A percentile compares a stretch with the other conserved stretches of the same genome.
Evolutionary conservation across 2,113 vertebrate genomes (phyloP).

Genomic region (Antidorcas marsupialis): DNA sequence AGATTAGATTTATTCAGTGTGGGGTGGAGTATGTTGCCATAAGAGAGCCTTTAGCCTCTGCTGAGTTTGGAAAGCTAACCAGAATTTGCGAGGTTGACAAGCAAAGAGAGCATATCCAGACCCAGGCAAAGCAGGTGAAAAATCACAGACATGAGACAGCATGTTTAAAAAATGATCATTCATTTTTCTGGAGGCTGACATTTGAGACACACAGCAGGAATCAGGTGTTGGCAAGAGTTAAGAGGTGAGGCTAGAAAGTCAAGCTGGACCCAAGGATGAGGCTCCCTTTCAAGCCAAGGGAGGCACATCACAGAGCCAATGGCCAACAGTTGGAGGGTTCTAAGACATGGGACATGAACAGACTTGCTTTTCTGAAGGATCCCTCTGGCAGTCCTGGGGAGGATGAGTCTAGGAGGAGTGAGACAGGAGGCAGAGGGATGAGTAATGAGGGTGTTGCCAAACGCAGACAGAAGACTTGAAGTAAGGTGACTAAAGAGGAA

Average conservation of each 20-base stretch:
- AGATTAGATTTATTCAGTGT: background rate
- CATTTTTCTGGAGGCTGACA: background rate
- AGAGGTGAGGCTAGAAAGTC: background rate
- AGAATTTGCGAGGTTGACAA: background rate
- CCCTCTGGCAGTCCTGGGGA: background rate
- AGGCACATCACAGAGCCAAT: background rate
- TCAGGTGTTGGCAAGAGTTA: background rate
- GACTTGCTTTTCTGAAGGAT: background rate
- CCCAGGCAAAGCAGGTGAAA: background rate
- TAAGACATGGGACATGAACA: background rate
- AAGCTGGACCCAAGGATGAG: background rate
- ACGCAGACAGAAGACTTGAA: background rate
- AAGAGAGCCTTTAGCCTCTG: background rate
- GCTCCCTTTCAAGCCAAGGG: background rate
- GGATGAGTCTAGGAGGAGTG: background rate
- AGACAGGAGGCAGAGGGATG: background rate
- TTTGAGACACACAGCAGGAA: background rate
- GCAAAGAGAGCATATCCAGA: background rate
- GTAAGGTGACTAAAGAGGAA: background rate
- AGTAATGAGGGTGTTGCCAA: background rate
- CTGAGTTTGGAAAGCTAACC: background rate
- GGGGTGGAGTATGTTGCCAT: background rate
- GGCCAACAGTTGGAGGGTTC: background rate
- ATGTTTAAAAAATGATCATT: background rate
- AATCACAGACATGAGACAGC: background rate